Evolutionary conservation across 2,888 invertebrate genomes (phyloP).

Genomic region (Pristionchus entomophagus): DNA sequence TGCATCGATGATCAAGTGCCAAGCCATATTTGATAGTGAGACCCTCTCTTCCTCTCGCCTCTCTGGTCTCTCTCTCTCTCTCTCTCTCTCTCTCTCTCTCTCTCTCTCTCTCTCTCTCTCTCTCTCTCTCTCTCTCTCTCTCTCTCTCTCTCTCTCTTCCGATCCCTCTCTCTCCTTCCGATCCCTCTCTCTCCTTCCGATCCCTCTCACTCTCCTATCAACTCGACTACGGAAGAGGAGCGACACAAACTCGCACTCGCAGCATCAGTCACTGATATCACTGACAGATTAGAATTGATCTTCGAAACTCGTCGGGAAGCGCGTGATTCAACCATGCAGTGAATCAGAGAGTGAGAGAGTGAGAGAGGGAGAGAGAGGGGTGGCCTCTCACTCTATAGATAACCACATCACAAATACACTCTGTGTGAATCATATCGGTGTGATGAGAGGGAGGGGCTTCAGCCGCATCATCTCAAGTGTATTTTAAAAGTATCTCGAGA

Average conservation of each 20-base stretch:
- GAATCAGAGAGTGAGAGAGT: background rate
- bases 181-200: background rate
- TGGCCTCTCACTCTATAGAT: background rate
- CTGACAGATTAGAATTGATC: background rate
- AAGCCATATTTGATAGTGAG: background rate
- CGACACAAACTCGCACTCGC: background rate
- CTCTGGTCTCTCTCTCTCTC: background rate
- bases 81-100: background rate
- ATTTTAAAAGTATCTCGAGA: background rate
- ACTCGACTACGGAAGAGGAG: background rate
- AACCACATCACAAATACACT: constrained; percentile 2
- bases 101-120: background rate
- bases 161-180: background rate
- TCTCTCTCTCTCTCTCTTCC: background rate
- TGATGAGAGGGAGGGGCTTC: background rate
- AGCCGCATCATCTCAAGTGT: background rate
- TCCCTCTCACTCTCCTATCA: background rate
- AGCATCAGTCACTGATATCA: constrained; percentile 1
- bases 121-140: background rate
- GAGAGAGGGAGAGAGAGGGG: background rate
- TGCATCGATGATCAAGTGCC: too few species aligned
- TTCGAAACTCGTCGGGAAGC: background rate
- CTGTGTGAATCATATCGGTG: background rate
- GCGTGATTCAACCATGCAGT: background rate
- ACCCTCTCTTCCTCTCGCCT: background rate